A percentile compares a stretch with the other conserved stretches of the same genome.
Conservation (phyloP, 2,113 vertebrate species). For the Bagarius yarrelli region DNA sequence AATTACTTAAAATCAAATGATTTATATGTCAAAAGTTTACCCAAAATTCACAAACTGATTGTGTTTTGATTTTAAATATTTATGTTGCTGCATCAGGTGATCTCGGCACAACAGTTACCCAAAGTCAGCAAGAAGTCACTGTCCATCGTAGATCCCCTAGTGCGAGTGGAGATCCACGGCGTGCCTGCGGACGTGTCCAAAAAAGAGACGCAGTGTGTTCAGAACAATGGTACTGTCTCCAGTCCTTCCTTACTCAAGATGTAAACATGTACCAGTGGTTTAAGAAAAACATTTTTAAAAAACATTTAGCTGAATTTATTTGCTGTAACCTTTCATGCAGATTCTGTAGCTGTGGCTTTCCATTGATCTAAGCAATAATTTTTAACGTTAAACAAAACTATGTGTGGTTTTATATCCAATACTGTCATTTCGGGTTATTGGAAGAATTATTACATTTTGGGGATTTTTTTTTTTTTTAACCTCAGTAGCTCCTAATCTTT, state of each 20-base stretch:
- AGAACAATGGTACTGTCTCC: slow-evolving; percentile 81
- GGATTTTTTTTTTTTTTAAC: no score
- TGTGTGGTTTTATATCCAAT: no score
- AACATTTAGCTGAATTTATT: background rate
- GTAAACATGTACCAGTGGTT: background rate
- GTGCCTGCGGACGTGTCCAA: slow-evolving; percentile 74
- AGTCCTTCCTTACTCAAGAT: background rate
- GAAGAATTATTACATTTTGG: no score
- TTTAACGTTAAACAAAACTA: no score
- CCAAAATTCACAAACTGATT: no score
- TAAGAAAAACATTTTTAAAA: background rate
- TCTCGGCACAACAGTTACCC: slow-evolving; percentile 93
- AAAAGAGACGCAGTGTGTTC: slow-evolving; percentile 72
- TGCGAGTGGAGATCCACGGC: slow-evolving; percentile 81
- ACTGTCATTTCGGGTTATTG: no score
- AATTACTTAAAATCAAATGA: background rate
- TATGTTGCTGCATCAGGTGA: slow-evolving; percentile 69
- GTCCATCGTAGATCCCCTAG: slow-evolving; percentile 89
- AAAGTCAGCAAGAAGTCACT: slow-evolving; percentile 83
- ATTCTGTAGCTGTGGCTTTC: background rate
- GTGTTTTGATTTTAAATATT: no score
- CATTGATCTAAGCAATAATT: background rate
- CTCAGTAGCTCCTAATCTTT: no score
- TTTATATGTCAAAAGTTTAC: background rate
- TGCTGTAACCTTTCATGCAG: background rate